Conservation (phyloP, 2,113 vertebrate genomes). For the Cyrtonyx montezumae region DNA sequence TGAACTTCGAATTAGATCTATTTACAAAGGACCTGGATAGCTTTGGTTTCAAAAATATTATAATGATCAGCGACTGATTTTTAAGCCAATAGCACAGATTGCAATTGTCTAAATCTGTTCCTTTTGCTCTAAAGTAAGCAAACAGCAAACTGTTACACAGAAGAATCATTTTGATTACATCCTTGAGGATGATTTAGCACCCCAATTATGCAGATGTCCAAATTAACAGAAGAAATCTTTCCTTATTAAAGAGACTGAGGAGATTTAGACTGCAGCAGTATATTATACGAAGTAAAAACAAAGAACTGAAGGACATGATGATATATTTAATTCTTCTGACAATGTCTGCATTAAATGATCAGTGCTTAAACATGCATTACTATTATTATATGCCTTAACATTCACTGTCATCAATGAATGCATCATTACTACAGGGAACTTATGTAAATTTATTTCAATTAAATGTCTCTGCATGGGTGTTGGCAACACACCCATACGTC, state of each 20-base stretch:
- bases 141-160: not conserved
- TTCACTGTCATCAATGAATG: not conserved
- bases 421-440: constrained; percentile 10
- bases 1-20: not conserved
- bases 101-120: not conserved
- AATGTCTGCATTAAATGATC: constrained; percentile 23
- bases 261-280: constrained; percentile 17
- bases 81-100: not conserved
- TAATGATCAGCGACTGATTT: not conserved
- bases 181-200: constrained; percentile 42
- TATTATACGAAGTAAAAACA: constrained; percentile 1
- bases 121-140: not conserved
- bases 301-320: constrained; percentile 3
- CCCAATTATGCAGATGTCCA: constrained; percentile 19
- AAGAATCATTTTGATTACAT: not conserved
- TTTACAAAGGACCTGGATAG: not conserved
- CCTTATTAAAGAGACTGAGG: constrained; percentile 18
- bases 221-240: constrained; percentile 43
- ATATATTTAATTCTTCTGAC: constrained; percentile 22
- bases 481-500: not conserved
- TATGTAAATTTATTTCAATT: constrained; percentile 30
- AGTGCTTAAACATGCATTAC: not conserved
- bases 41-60: not conserved
- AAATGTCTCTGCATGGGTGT: not conserved
- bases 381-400: constrained; percentile 19